phyloP scores from a whole-genome alignment of 2,797 vertebrate species.

The Poecilia wingei region DNA sequence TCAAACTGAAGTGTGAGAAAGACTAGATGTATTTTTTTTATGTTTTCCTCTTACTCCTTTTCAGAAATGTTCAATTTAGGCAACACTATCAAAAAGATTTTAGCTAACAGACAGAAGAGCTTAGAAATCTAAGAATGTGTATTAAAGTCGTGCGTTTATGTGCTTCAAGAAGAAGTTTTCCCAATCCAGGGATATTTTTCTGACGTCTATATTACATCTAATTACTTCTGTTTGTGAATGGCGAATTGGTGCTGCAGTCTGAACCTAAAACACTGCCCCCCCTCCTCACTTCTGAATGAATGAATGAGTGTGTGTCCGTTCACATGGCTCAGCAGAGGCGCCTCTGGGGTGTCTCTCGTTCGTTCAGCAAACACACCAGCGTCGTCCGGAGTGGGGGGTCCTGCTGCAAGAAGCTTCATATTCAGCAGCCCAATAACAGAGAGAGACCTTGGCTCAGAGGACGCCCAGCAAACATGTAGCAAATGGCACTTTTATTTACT shows the following conservation, averaged over 20 bases:
- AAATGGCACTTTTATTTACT: slow-evolving; percentile 81
- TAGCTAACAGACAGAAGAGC: background rate
- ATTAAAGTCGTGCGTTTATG: background rate
- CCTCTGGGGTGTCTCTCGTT: slow-evolving; percentile 42
- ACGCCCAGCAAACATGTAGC: slow-evolving; percentile 76
- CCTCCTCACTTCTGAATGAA: slow-evolving; percentile 48
- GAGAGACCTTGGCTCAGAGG: slow-evolving; percentile 60
- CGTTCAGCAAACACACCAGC: slow-evolving; percentile 63
- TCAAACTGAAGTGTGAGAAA: background rate
- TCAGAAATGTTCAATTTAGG: background rate
- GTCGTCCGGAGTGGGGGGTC: slow-evolving; percentile 43
- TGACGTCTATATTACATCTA: slow-evolving; percentile 48
- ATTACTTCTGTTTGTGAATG: slow-evolving; percentile 59
- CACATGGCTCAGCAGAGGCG: slow-evolving; percentile 61
- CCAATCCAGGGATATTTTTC: background rate
- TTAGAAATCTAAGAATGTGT: background rate
- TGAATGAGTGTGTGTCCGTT: slow-evolving; percentile 66
- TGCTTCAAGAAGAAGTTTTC: background rate
- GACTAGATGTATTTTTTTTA: background rate
- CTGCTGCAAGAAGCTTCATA: slow-evolving; percentile 26
- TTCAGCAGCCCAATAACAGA: slow-evolving; percentile 59
- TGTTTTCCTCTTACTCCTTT: background rate
- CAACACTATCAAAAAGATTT: background rate
- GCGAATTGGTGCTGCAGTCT: slow-evolving; percentile 50
- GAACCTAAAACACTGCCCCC: slow-evolving; percentile 51